phyloP scores from a whole-genome alignment of 2,113 vertebrate genomes.

The Apodemus sylvaticus region DNA sequence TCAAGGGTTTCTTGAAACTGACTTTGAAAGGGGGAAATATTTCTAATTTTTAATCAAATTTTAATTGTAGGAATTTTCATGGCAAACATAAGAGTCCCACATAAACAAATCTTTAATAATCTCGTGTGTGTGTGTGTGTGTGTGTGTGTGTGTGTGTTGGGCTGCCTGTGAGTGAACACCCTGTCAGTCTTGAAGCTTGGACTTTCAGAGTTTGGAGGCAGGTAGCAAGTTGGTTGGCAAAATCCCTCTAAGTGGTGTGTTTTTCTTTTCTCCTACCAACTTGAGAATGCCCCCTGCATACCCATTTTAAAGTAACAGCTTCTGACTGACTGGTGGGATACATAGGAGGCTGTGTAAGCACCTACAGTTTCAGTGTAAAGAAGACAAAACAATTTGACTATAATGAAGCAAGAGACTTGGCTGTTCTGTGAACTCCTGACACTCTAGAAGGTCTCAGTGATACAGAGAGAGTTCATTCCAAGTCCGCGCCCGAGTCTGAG shows the following conservation, averaged over 20 bases:
- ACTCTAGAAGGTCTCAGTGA: not conserved
- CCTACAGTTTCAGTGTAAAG: not conserved
- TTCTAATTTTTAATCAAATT: constrained; percentile 81
- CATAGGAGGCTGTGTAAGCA: too few species aligned
- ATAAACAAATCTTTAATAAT: constrained; percentile 61
- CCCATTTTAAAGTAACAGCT: not conserved
- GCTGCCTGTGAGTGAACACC: not conserved
- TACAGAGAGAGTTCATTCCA: not conserved
- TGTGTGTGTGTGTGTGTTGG: constrained; percentile 40
- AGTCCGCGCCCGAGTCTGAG: too few species aligned
- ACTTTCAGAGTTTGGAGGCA: not conserved
- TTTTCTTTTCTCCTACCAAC: not conserved
- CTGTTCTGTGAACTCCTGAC: not conserved
- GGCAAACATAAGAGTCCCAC: constrained; percentile 75
- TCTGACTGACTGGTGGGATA: not conserved
- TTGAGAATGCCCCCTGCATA: not conserved
- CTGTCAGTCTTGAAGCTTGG: not conserved
- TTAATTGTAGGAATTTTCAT: constrained; percentile 82
- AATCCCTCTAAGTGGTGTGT: not conserved
- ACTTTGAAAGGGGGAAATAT: constrained; percentile 81
- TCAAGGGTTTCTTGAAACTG: constrained; percentile 86
- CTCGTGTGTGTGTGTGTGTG: constrained; percentile 24
- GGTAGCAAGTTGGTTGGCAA: not conserved
- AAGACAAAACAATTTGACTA: not conserved
- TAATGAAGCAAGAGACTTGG: not conserved